Evolutionary conservation across 2,113 vertebrate genomes (phyloP).

Genomic region (Macrotis lagotis): DNA sequence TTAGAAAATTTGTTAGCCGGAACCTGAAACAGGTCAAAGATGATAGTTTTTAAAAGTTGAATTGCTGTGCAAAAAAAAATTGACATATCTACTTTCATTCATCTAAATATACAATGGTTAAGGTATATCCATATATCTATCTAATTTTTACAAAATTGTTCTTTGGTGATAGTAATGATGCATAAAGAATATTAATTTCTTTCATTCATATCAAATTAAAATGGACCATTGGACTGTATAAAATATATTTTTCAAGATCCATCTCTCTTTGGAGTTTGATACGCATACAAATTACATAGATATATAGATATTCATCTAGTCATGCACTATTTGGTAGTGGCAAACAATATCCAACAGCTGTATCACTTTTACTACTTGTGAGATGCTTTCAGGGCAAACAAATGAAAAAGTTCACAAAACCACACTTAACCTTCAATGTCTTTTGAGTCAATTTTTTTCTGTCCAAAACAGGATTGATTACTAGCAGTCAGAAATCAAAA

Average conservation of each 20-base stretch:
- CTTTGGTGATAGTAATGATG: conserved; percentile 59
- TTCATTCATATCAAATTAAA: conserved; percentile 65
- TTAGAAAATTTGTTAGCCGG: conserved; percentile 97
- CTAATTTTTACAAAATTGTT: conserved; percentile 77
- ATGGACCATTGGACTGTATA: conserved; percentile 61
- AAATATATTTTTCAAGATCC: conserved; percentile 48
- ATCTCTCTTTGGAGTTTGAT: conserved; percentile 39
- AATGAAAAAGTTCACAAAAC: conserved; percentile 78
- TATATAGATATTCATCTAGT: conserved; percentile 74
- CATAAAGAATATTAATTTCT: conserved; percentile 67
- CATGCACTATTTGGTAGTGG: conserved; percentile 85
- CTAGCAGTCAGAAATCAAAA: conserved; percentile 10
- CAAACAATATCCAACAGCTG: conserved; percentile 82
- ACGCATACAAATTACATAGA: conserved; percentile 75
- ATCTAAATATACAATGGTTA: conserved; percentile 84
- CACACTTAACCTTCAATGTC: conserved; percentile 13
- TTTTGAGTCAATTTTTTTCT: background rate
- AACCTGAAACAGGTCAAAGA: conserved; percentile 99
- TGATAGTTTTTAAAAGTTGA: conserved; percentile 90
- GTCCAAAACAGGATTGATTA: conserved; percentile 24
- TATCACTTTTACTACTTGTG: conserved; percentile 80
- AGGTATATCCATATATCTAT: conserved; percentile 84
- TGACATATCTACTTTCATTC: conserved; percentile 82
- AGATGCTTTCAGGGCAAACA: conserved; percentile 81
- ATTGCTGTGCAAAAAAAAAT: conserved; percentile 83